A percentile compares a stretch with the other conserved stretches of the same genome.
Evolutionary conservation across 2,888 invertebrate genomes (phyloP).

Genomic region (Amphiduros pacificus): DNA sequence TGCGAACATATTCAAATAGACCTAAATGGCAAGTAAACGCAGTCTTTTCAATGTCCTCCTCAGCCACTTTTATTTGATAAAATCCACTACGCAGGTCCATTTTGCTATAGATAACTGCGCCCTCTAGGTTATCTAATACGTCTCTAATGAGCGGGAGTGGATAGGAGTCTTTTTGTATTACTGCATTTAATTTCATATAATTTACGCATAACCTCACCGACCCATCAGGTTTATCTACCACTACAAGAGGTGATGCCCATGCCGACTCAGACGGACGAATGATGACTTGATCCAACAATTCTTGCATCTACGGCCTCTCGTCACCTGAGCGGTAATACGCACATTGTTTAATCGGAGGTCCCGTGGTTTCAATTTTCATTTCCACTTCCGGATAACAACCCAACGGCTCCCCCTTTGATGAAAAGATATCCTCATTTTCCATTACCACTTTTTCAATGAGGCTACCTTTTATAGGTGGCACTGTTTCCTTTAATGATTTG

Average conservation of each 20-base stretch:
- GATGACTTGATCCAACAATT: not conserved
- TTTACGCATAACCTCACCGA: conserved; percentile 19
- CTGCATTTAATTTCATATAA: conserved; percentile 17
- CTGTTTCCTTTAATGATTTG: no score
- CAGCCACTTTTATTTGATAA: conserved; percentile 18
- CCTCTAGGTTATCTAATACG: conserved; percentile 22
- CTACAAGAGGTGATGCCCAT: not conserved
- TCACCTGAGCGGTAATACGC: no score
- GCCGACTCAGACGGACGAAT: not conserved
- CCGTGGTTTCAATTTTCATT: no score
- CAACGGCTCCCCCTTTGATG: no score
- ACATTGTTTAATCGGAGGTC: no score
- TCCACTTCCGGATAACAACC: no score
- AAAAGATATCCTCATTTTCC: no score
- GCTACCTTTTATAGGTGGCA: no score
- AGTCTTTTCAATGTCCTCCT: conserved; percentile 19
- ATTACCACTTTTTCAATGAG: no score
- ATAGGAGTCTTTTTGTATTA: conserved; percentile 11
- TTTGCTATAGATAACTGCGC: conserved; percentile 9
- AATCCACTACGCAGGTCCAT: conserved; percentile 21
- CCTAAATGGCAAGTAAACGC: conserved; percentile 17
- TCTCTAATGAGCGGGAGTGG: conserved; percentile 22
- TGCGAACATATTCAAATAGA: conserved; percentile 16
- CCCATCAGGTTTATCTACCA: not conserved
- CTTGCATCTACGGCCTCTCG: no score